A percentile compares a stretch with the other conserved stretches of the same genome.
phyloP scores from a whole-genome alignment of 2,797 vertebrate species.

The Sebastiscus tertius region DNA sequence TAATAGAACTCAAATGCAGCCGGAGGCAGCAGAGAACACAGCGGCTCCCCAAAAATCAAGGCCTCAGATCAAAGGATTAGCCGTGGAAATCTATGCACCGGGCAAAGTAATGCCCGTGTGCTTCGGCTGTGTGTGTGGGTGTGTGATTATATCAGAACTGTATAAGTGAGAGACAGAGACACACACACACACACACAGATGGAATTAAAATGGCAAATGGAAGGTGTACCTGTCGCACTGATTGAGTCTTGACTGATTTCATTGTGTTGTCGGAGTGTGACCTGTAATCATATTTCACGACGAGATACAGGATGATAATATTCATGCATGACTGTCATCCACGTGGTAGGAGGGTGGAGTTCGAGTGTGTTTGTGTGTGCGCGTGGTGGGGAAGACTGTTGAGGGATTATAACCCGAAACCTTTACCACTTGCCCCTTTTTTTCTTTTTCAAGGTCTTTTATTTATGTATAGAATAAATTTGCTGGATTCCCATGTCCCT shows the following conservation, averaged over 20 bases:
- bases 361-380: neutral
- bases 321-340: slow-evolving; percentile 2
- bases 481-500: neutral
- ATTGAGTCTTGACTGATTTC: slow-evolving; percentile 34
- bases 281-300: slow-evolving; percentile 34
- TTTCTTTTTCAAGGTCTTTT: neutral
- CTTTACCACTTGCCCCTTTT: neutral
- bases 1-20: slow-evolving; percentile 65
- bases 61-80: slow-evolving; percentile 59
- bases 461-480: neutral
- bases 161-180: neutral
- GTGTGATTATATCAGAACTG: slow-evolving; percentile 29
- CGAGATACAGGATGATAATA: slow-evolving; percentile 14
- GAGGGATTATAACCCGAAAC: neutral
- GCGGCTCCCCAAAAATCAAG: slow-evolving; percentile 45
- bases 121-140: slow-evolving; percentile 8
- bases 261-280: slow-evolving; percentile 5
- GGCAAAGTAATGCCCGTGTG: slow-evolving; percentile 41
- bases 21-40: slow-evolving; percentile 33
- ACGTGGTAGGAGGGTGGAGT: neutral
- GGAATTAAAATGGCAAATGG: slow-evolving; percentile 1
- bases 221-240: slow-evolving; percentile 13
- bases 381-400: too few relatives aligned
- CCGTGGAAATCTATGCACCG: slow-evolving; percentile 33
- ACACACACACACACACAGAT: neutral